phyloP scores from a whole-genome alignment of 2,888 invertebrate genomes.

The Polyommatus iphigenia region DNA sequence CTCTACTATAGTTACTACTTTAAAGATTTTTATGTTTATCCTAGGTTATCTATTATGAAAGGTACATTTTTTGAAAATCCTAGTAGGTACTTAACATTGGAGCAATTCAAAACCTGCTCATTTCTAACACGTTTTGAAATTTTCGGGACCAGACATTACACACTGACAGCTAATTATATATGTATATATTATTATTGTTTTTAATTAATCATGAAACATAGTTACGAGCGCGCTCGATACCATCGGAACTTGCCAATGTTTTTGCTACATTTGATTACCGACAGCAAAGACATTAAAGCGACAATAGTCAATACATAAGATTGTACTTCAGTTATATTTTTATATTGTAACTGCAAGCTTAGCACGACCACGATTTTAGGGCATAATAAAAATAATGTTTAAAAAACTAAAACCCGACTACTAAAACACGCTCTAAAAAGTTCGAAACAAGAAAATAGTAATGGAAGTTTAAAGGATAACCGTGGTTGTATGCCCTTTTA shows the following conservation, averaged over 20 bases:
- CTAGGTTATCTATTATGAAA: too few species aligned
- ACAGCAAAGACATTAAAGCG: slow-evolving; percentile 42
- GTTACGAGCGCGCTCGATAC: slow-evolving; percentile 60
- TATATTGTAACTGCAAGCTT: neutral
- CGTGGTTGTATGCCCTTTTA: too few species aligned
- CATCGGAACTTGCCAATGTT: slow-evolving; percentile 60
- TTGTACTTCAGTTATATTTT: neutral
- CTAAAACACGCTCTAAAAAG: too few species aligned
- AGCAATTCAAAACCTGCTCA: neutral
- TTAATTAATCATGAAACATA: slow-evolving; percentile 65
- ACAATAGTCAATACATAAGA: too few species aligned
- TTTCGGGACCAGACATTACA: slow-evolving; percentile 33
- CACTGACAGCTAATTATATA: slow-evolving; percentile 56
- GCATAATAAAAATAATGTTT: too few species aligned
- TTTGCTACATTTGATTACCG: slow-evolving; percentile 55
- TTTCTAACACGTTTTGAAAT: neutral
- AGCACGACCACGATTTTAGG: too few species aligned
- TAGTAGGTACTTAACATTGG: neutral
- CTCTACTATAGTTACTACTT: too few species aligned
- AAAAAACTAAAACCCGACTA: too few species aligned
- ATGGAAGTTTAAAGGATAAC: too few species aligned
- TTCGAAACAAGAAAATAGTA: too few species aligned
- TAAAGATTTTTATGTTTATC: too few species aligned
- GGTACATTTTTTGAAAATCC: too few species aligned
- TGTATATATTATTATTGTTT: slow-evolving; percentile 61